These are phyloP conservation scores for Xiphydria camelus DNA, from an alignment of 2,888 invertebrate species.

Conservation along the genomic window DNA sequence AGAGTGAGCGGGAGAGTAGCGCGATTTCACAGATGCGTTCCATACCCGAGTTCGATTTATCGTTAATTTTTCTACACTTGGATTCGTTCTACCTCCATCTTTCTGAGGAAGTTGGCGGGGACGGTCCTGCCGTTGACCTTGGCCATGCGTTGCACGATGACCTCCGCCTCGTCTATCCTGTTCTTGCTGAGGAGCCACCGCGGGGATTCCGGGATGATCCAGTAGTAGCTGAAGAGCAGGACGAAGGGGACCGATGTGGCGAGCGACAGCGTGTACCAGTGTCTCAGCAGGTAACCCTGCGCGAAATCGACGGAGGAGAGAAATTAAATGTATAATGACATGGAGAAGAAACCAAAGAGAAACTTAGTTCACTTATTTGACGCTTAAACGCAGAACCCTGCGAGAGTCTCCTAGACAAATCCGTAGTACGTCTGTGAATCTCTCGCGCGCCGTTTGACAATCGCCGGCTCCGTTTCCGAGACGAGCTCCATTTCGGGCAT, in stretches of 20 bases:
- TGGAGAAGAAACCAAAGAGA: too few species aligned
- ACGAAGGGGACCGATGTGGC: conserved; percentile 68
- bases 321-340: too few species aligned
- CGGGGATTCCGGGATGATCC: conserved; percentile 73
- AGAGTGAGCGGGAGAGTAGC: neutral
- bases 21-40: neutral
- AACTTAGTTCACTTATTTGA: neutral
- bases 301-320: too few species aligned
- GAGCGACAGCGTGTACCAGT: conserved; percentile 67
- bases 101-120: conserved; percentile 64
- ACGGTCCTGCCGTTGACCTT: conserved; percentile 64
- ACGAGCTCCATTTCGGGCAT: too few species aligned
- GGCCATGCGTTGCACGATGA: conserved; percentile 66
- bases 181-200: conserved; percentile 71
- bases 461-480: too few species aligned
- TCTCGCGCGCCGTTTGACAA: too few species aligned
- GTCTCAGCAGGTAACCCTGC: conserved; percentile 62
- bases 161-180: conserved; percentile 68
- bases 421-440: too few species aligned
- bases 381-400: too few species aligned
- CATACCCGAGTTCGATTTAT: neutral
- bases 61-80: too few species aligned
- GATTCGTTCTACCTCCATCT: conserved; percentile 63
- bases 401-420: too few species aligned
- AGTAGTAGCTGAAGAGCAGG: conserved; percentile 65